Evolutionary conservation across 2,113 vertebrate species (phyloP).

Genomic region (Bolborhynchus lineola): DNA sequence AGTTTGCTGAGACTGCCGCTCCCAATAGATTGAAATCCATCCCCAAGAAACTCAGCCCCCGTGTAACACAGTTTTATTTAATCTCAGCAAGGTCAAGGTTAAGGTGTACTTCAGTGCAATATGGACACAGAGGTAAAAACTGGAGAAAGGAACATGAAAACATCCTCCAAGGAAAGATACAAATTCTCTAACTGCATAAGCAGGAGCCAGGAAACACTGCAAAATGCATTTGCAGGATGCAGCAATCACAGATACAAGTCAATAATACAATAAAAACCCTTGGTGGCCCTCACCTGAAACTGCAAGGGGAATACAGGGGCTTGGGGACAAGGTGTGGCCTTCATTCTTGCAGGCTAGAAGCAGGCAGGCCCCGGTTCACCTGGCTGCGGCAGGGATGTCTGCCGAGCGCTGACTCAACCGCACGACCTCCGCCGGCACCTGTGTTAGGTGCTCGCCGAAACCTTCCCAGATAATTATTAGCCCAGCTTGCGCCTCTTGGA

Average conservation of each 20-base stretch:
- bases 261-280: not conserved
- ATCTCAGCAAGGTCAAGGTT: not conserved
- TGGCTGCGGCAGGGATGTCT: not conserved
- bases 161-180: not conserved
- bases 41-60: fast-evolving
- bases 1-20: no score
- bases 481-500: not conserved
- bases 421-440: not conserved
- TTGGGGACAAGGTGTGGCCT: not conserved
- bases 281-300: slow-evolving; percentile 25
- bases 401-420: not conserved
- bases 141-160: not conserved
- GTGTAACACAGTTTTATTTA: no score
- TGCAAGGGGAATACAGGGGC: not conserved
- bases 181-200: not conserved
- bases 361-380: not conserved
- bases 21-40: not conserved
- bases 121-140: not conserved
- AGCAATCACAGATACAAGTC: not conserved
- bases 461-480: not conserved
- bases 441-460: not conserved
- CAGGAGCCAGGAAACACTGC: not conserved
- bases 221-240: fast-evolving
- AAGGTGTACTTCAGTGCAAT: no score
- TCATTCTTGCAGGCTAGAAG: not conserved